A percentile compares a stretch with the other conserved stretches of the same genome.
Evolutionary conservation across 2,888 invertebrate species (phyloP).

Genomic region (Alentia gelatinosa): DNA sequence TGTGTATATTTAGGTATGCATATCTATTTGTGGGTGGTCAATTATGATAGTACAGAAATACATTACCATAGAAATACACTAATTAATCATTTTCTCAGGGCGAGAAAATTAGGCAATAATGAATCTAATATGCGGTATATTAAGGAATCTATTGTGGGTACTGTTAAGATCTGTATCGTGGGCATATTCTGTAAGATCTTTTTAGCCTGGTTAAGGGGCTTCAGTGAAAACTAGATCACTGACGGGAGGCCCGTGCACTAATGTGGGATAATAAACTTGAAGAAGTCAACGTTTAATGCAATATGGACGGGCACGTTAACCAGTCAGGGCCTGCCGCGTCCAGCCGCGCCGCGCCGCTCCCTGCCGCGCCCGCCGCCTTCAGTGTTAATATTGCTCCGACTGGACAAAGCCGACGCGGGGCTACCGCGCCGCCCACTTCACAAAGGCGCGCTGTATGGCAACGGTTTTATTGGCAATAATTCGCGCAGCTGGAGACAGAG

Average conservation of each 20-base stretch:
- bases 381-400: background rate
- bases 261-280: constrained; percentile 9
- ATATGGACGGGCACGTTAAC: background rate
- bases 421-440: background rate
- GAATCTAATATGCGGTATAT: too few relatives aligned
- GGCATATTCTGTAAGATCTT: too few relatives aligned
- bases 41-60: too few relatives aligned
- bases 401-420: background rate
- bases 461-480: constrained; percentile 53
- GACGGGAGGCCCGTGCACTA: background rate
- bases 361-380: background rate
- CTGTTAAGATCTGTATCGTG: too few relatives aligned
- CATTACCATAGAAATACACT: too few relatives aligned
- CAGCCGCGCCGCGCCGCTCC: background rate
- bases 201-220: background rate
- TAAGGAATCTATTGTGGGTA: too few relatives aligned
- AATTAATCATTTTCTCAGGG: too few relatives aligned
- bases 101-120: too few relatives aligned
- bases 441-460: constrained; percentile 28
- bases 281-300: constrained; percentile 37
- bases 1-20: too few relatives aligned
- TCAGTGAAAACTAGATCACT: background rate
- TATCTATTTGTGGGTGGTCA: too few relatives aligned
- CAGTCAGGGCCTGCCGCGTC: background rate
- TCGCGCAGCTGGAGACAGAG: constrained; percentile 42